These are phyloP conservation scores for Melanchra persicariae DNA, from an alignment of 2,888 invertebrate genomes.

Conservation along the genomic window DNA sequence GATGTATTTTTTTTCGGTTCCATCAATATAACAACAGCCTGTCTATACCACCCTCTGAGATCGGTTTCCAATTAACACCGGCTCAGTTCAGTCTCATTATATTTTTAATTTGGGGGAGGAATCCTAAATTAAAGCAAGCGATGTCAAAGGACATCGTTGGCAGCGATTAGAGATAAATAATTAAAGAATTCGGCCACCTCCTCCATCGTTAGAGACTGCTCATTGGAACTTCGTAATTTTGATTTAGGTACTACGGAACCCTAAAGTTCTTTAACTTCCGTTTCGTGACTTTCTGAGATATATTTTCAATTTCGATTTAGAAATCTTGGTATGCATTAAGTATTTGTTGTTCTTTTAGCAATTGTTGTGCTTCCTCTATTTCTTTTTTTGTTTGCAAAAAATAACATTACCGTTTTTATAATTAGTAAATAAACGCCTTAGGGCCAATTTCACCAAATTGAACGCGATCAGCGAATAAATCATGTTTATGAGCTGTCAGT, in stretches of 20 bases:
- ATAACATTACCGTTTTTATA: too few species aligned
- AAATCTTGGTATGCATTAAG: constrained; percentile 36
- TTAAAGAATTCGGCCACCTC: constrained; percentile 90
- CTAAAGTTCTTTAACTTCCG: constrained; percentile 74
- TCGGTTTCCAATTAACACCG: constrained; percentile 90
- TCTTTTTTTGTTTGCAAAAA: too few species aligned
- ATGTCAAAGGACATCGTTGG: constrained; percentile 89
- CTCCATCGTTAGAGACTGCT: constrained; percentile 87
- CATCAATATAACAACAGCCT: constrained; percentile 60
- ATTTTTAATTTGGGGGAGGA: constrained; percentile 91
- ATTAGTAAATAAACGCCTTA: too few species aligned
- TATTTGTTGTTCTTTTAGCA: constrained; percentile 6
- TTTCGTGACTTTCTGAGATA: constrained; percentile 64
- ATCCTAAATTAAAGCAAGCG: constrained; percentile 89
- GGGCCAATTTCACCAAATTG: too few species aligned
- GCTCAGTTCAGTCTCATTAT: constrained; percentile 89
- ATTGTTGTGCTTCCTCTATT: background rate
- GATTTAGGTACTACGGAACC: constrained; percentile 78
- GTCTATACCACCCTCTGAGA: constrained; percentile 81
- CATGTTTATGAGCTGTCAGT: too few species aligned
- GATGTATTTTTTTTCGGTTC: background rate
- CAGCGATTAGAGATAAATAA: constrained; percentile 90
- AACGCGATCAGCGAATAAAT: too few species aligned
- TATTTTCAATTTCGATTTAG: constrained; percentile 64
- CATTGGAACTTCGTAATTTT: constrained; percentile 83